phyloP scores from a whole-genome alignment of 1,140 invertebrate genomes.

The Acyrthosiphon pisum region DNA sequence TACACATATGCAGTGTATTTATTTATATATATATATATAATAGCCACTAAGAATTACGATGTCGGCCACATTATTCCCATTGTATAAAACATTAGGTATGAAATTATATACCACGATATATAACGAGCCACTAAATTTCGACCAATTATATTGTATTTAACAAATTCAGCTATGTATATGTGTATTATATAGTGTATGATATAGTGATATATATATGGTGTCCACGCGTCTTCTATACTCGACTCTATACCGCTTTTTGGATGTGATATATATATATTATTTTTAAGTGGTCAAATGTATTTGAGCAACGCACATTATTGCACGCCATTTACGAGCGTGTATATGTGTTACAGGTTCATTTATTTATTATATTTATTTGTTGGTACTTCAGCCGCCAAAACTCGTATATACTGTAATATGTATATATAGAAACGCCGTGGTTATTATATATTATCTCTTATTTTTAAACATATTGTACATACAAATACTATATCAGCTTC shows the following conservation, averaged over 20 bases:
- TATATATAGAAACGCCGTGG: neutral
- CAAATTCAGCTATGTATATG: neutral
- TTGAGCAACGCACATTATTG: neutral
- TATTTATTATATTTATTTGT: no score
- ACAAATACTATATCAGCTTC: neutral
- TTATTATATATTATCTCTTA: neutral
- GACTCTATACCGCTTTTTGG: neutral
- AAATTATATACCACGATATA: neutral
- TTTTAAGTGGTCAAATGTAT: neutral
- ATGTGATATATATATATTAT: neutral
- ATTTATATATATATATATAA: neutral
- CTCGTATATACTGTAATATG: neutral
- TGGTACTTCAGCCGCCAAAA: no score
- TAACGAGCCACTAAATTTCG: neutral
- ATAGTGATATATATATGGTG: neutral
- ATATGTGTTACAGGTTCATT: neutral
- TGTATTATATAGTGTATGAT: neutral
- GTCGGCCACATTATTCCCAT: neutral
- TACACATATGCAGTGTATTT: neutral
- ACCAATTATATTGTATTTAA: slow-evolving; percentile 8
- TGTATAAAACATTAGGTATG: neutral
- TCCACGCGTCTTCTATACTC: neutral
- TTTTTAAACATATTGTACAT: neutral
- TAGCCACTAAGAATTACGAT: neutral
- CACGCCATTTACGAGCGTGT: neutral